Conservation (phyloP, 2,113 vertebrate species). For the Theristicus caerulescens region DNA sequence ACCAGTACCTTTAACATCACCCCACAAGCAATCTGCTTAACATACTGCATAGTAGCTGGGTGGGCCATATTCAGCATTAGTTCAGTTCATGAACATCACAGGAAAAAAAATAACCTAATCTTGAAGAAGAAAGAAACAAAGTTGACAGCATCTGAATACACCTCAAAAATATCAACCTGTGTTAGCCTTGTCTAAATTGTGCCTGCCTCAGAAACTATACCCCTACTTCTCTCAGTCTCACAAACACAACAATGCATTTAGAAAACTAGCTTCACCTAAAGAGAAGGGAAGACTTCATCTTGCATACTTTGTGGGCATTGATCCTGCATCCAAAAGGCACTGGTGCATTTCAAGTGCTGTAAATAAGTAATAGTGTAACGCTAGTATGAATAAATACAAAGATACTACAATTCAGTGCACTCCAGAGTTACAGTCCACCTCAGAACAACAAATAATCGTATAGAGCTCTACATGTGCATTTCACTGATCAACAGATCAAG, state of each 20-base stretch:
- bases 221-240: not conserved
- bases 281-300: not conserved
- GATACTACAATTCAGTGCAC: constrained; percentile 24
- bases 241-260: not conserved
- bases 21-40: not conserved
- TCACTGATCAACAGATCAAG: not conserved
- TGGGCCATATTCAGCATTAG: not conserved
- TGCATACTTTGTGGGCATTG: not conserved
- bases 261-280: not conserved
- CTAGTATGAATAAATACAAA: not conserved
- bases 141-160: not conserved
- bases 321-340: constrained; percentile 12
- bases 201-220: not conserved
- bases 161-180: not conserved
- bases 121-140: not conserved
- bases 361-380: constrained; percentile 15
- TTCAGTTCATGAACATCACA: not conserved
- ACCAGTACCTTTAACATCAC: not conserved
- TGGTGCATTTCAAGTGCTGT: constrained; percentile 1
- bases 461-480: not conserved
- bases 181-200: not conserved
- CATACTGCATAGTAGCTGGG: not conserved
- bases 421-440: constrained; percentile 1
- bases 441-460: constrained; percentile 46
- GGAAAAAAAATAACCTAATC: not conserved